Evolutionary conservation across 2,888 invertebrate species (phyloP), one percentile per base, ranked within the genome.

Genomic region (Argyresthia albistria): DNA sequence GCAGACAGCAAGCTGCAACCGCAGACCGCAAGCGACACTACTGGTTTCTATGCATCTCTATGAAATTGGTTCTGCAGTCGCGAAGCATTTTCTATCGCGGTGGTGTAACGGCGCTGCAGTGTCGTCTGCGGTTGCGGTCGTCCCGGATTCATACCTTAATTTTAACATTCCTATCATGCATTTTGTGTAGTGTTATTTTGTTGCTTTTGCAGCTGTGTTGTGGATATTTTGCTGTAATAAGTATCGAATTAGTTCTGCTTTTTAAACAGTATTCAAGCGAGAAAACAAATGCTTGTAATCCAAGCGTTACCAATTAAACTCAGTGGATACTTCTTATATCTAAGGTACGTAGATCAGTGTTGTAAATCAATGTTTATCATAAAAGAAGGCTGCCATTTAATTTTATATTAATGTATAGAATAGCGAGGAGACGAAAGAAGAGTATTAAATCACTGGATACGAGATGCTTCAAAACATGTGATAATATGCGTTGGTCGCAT

Each of bases 331-430:
- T 25, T 25, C 6, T 25, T 25, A 6, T 25, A 47, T 35, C 12
- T 4, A 47, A 12, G 12, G 11, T 35, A 47, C 46, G 57, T 66
- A 65, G 58, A 58, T 66, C 60, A 56, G 63, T 74, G 56, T 61
- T 62, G 58, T 62, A 57, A 64, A 63, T 54, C 51, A 52, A 54
- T 56, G 62, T 63, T 67, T 66, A 64, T 65, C 60, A 67, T 66
- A 70, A 71, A 65, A 66, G 25, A 73, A 77, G 77, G 77, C 76
- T 76, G 76, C 67, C 65, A 64, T 66, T 70, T 68, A 69, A 65
- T 73, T 70, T 56, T 56, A 55, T 54, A 51, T 64, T 63, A 59
- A 68, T 64, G 59, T 60, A 60, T 67, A 70, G 60, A 58, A 56
- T 60, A 67, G 59, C 60, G 54, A 56, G 58, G 61, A 61, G 57